phyloP scores from a whole-genome alignment of 2,113 vertebrate species.

The Muntiacus muntjak region DNA sequence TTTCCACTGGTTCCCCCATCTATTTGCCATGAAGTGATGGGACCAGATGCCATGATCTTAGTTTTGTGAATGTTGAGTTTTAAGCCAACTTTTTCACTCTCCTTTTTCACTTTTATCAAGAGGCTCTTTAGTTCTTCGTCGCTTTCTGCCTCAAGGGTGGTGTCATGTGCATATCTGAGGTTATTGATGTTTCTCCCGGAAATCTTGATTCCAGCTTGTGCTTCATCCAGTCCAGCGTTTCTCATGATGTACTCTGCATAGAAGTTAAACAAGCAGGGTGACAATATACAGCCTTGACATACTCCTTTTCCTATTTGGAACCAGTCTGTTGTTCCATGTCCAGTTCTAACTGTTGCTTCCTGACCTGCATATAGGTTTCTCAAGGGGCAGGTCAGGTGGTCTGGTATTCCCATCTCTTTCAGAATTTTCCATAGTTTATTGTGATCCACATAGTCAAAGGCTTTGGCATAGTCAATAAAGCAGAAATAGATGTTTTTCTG shows the following conservation, averaged over 20 bases:
- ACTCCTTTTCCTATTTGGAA: neutral
- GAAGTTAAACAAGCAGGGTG: neutral
- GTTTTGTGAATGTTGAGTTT: neutral
- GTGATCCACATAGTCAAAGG: no score
- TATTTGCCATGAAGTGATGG: neutral
- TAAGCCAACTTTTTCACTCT: neutral
- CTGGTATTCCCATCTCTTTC: no score
- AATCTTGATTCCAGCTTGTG: neutral
- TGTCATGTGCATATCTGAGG: neutral
- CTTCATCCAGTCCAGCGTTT: neutral
- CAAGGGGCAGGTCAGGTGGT: neutral
- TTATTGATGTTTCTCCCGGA: rapidly evolving
- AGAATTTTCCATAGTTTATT: no score
- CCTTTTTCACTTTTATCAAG: neutral
- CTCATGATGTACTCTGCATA: neutral
- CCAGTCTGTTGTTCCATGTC: neutral
- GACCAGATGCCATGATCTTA: neutral
- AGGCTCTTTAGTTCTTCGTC: neutral
- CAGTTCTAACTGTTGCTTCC: neutral
- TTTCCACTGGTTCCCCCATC: neutral
- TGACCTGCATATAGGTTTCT: neutral
- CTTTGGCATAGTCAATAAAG: no score
- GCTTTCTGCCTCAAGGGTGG: neutral
- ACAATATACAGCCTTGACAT: neutral
- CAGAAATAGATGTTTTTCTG: no score